Percentiles rank a stretch among this genome's conserved stretches.
phyloP scores from a whole-genome alignment of 23 tunicate genomes.

The Clavelina lepadiformis region DNA sequence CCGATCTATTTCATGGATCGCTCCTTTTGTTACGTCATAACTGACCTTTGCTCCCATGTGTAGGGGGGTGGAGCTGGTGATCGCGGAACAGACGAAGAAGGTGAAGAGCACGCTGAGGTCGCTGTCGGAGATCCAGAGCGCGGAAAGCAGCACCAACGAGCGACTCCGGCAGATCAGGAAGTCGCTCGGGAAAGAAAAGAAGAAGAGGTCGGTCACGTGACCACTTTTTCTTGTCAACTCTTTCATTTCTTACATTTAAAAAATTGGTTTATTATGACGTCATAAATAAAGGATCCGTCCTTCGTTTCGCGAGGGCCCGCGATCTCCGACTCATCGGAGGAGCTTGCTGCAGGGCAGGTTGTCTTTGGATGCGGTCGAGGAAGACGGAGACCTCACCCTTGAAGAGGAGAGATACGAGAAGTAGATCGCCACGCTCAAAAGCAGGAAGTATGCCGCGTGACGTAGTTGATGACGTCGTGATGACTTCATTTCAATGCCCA shows the following conservation, averaged over 20 bases:
- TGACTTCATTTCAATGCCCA: too few species aligned
- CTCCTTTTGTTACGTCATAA: too few species aligned
- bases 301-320: constrained; percentile 47
- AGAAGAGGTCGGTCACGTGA: constrained; percentile 21
- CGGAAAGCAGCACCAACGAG: constrained; percentile 28
- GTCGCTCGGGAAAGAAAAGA: constrained; percentile 44
- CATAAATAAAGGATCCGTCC: constrained; percentile 52
- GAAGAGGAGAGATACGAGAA: constrained; percentile 31
- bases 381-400: constrained; percentile 16
- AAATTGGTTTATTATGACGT: neutral
- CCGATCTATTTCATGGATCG: too few species aligned
- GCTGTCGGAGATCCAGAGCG: constrained; percentile 33
- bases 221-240: too few species aligned
- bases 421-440: constrained; percentile 30
- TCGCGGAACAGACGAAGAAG: constrained; percentile 34
- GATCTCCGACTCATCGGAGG: constrained; percentile 38
- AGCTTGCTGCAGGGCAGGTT: constrained; percentile 4
- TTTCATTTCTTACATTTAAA: too few species aligned
- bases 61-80: constrained; percentile 44
- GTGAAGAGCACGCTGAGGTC: constrained; percentile 26
- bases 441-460: constrained; percentile 24
- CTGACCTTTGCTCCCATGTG: too few species aligned
- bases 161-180: constrained; percentile 24
- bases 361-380: constrained; percentile 38
- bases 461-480: too few species aligned